phyloP scores from a whole-genome alignment of 2,888 invertebrate species.

The Hypomecis punctinalis region DNA sequence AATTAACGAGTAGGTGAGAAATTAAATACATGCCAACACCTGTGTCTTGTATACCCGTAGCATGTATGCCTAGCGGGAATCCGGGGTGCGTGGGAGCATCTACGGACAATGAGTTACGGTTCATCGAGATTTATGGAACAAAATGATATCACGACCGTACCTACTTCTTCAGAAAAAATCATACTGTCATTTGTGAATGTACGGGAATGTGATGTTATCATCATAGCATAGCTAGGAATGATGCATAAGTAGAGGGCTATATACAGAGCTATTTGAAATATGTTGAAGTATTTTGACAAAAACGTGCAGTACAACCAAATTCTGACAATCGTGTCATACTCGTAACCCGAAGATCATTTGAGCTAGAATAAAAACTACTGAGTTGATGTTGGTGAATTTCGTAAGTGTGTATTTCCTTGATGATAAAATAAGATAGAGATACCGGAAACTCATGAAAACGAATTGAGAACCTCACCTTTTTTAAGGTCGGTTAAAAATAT shows the following conservation, averaged over 20 bases:
- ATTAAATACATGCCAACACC: conserved; percentile 44
- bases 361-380: no score
- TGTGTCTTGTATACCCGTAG: conserved; percentile 29
- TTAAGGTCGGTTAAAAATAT: no score
- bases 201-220: background rate
- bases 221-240: background rate
- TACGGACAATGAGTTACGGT: conserved; percentile 42
- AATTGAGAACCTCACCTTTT: no score
- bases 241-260: background rate
- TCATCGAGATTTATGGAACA: conserved; percentile 32
- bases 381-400: no score
- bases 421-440: no score
- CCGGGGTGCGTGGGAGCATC: conserved; percentile 41
- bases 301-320: no score
- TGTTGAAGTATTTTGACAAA: no score
- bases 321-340: no score
- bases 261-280: background rate
- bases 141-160: conserved; percentile 20
- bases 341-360: no score
- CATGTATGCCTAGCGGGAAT: conserved; percentile 34
- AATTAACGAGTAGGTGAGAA: conserved; percentile 53
- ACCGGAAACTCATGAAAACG: no score
- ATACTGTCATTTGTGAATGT: background rate
- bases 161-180: conserved; percentile 1
- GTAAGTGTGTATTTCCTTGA: no score